Evolutionary conservation across 2,113 vertebrate species (phyloP).

Genomic region (Corythornis cristatus): DNA sequence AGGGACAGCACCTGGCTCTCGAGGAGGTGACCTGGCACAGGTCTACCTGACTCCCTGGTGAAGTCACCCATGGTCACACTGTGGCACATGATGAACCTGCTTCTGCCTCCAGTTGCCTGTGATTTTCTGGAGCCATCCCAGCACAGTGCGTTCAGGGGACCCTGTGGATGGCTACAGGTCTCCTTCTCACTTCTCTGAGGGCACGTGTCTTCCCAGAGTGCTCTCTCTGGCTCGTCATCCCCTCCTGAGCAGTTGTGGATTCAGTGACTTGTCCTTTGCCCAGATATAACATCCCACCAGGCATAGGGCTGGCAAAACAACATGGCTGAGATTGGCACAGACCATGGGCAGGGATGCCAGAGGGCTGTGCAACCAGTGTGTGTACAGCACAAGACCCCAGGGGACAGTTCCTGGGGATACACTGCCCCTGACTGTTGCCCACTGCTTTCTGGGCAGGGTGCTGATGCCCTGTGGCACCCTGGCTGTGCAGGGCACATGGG

Average conservation of each 20-base stretch:
- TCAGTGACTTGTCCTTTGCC: background rate
- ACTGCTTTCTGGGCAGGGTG: background rate
- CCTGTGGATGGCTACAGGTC: background rate
- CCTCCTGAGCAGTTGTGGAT: accelerated
- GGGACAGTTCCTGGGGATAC: no score
- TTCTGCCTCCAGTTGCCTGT: accelerated
- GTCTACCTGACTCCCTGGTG: background rate
- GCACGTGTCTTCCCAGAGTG: accelerated
- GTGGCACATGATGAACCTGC: background rate
- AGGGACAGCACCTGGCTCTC: background rate
- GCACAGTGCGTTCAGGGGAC: accelerated
- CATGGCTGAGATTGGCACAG: accelerated
- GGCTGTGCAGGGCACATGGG: background rate
- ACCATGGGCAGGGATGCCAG: background rate
- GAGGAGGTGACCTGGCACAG: background rate
- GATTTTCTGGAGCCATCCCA: background rate
- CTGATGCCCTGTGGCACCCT: background rate
- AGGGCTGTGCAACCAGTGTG: accelerated
- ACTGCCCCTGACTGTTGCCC: background rate
- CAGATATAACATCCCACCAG: background rate
- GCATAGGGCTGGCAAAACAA: background rate
- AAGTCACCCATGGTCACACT: accelerated
- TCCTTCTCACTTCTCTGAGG: background rate
- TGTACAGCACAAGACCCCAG: accelerated
- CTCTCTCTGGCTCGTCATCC: accelerated